Percentiles rank a stretch among this genome's conserved stretches.
Conservation (phyloP, 2,888 invertebrate species). For the Halictus ligatus region DNA sequence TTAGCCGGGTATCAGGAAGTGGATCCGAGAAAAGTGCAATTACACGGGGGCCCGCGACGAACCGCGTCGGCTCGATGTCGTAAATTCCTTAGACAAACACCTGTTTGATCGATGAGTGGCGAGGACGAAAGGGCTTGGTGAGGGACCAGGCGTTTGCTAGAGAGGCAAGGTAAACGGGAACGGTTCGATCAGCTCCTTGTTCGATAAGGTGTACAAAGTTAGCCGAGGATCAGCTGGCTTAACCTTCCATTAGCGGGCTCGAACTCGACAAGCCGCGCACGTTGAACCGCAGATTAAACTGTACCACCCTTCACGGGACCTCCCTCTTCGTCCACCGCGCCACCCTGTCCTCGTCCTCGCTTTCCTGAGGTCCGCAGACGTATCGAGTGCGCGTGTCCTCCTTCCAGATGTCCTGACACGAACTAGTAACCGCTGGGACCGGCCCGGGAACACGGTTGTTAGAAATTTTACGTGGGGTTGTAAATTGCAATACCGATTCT, state of each 20-base stretch:
- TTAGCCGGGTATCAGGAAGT: background rate
- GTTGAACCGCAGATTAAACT: conserved; percentile 71
- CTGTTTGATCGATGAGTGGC: conserved; percentile 68
- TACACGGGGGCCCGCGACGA: conserved; percentile 13
- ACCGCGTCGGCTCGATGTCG: conserved; percentile 47
- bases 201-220: conserved; percentile 74
- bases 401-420: conserved; percentile 39
- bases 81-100: conserved; percentile 67
- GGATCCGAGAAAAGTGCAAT: conserved; percentile 36
- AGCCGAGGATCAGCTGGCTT: conserved; percentile 75
- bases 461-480: too few relatives aligned
- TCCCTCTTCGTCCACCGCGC: background rate
- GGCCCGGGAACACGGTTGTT: background rate
- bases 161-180: conserved; percentile 60
- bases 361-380: conserved; percentile 17
- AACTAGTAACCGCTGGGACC: background rate
- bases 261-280: conserved; percentile 66
- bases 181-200: conserved; percentile 68
- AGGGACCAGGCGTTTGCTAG: conserved; percentile 8
- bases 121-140: background rate
- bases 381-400: conserved; percentile 50
- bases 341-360: background rate
- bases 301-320: conserved; percentile 31
- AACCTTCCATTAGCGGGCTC: conserved; percentile 76
- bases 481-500: too few relatives aligned